Conservation (phyloP, 2,797 vertebrate genomes). For the Synanceia verrucosa region DNA sequence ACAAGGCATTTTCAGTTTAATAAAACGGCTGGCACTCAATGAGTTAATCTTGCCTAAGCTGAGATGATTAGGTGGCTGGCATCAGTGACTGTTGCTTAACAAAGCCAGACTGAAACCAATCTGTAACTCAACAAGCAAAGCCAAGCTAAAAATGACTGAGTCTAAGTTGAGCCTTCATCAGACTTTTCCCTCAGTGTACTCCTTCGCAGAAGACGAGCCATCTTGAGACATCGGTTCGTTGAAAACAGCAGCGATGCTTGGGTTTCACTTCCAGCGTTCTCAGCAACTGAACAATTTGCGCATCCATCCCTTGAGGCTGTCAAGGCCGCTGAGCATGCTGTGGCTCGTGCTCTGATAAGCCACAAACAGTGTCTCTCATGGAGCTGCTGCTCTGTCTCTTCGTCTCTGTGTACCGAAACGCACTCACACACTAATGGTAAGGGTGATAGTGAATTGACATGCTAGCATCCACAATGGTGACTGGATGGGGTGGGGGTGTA, state of each 20-base stretch:
- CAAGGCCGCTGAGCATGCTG: constrained; percentile 52
- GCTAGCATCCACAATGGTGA: constrained; percentile 32
- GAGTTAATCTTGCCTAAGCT: neutral
- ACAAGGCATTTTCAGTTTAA: too few species aligned
- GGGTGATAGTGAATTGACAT: constrained; percentile 10
- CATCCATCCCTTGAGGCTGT: constrained; percentile 50
- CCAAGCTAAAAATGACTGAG: neutral
- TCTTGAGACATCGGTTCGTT: constrained; percentile 45
- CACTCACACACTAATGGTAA: constrained; percentile 1
- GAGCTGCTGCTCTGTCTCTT: constrained; percentile 32
- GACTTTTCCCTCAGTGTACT: constrained; percentile 41
- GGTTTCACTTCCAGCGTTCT: constrained; percentile 57
- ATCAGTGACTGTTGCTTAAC: constrained; percentile 1
- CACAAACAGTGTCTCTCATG: constrained; percentile 42
- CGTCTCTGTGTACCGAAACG: constrained; percentile 2
- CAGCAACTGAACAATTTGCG: constrained; percentile 40
- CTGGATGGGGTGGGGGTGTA: constrained; percentile 10
- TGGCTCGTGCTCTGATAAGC: constrained; percentile 54
- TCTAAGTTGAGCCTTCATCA: constrained; percentile 55
- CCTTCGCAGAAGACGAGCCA: constrained; percentile 61
- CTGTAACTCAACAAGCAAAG: neutral
- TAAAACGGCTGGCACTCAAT: too few species aligned
- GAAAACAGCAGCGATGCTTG: constrained; percentile 32
- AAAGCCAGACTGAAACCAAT: constrained; percentile 4
- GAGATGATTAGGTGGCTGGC: constrained; percentile 7